Base-by-base conservation (phyloP, 2,113 vertebrate species). In the Caracal caracal region DNA sequence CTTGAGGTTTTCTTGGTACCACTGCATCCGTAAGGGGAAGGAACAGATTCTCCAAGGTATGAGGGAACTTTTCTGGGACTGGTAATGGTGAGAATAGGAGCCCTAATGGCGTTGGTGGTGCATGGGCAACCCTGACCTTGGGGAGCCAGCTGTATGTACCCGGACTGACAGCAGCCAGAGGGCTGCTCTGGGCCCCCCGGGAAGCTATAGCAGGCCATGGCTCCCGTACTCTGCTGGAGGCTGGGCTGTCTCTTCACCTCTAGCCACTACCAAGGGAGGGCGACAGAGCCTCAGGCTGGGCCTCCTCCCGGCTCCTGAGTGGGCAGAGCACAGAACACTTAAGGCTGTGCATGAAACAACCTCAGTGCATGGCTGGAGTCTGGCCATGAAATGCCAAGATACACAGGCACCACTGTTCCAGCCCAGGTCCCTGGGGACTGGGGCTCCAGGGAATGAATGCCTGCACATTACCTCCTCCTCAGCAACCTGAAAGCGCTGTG, bases 331-430 rank as follows among this genome's bases (percentile, higher is more conserved):
- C 92, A 93, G 92, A 96, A 82, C 94, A 96, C 91, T 97, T 91
- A 93, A 88, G 92, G 73, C 91, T 96, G 93, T 97, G 93, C 90
- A 90, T 86, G 97, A 96, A 98, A 94, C 94, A 79, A 90, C 97
- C 96, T 97, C 97, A 97, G 96, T 76, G 93, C 96, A 35, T 78
- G 94, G 84, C 95, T 98, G 97, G 96, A 97, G 83, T 76, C 96
- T 53, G 87, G 97, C 97, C 97, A 97, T 95, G 97, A 96, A 97
- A 97, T 98, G 95, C 75, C 91, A 94, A 90, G 96, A 80, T 94
- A 97, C 97, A 97, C 94, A 98, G 87, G 87, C 75, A 37, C 92
- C 92, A 95, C 96, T 97, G 97, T 98, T 97, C 92, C 61, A 87
- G 80, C 56, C 56, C 75, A 76, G 70, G 89, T 95, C 93, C 97